Evolutionary conservation across 2,113 vertebrate genomes (phyloP).

Genomic region (Cephalopholis sonnerati): DNA sequence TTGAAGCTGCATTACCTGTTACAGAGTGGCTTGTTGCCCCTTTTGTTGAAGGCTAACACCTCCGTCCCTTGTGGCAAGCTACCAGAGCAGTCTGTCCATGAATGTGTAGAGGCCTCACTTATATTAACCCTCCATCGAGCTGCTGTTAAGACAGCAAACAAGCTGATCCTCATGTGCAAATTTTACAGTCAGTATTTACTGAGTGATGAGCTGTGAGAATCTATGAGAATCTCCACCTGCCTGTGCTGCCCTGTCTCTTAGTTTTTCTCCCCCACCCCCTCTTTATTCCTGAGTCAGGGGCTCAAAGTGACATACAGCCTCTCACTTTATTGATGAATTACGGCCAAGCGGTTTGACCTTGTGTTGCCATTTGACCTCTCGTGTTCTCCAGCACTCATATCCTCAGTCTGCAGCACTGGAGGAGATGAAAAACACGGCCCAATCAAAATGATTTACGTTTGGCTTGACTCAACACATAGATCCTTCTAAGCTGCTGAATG

Average conservation of each 20-base stretch:
- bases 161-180: not conserved
- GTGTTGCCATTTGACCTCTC: constrained; percentile 70
- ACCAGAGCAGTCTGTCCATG: not conserved
- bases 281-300: constrained; percentile 14
- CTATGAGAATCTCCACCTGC: not conserved
- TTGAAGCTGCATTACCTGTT: not conserved
- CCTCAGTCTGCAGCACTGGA: constrained; percentile 48
- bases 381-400: constrained; percentile 69
- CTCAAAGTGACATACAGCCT: constrained; percentile 49
- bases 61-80: not conserved
- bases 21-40: accelerated
- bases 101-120: not conserved
- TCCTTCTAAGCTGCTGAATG: constrained; percentile 64
- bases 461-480: constrained; percentile 57
- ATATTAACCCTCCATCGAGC: not conserved
- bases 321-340: constrained; percentile 74
- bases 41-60: not conserved
- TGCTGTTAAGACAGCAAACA: not conserved
- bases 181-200: constrained; percentile 13
- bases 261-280: constrained; percentile 2
- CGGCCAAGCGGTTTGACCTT: constrained; percentile 71
- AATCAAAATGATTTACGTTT: constrained; percentile 77
- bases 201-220: not conserved
- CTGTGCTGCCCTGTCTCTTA: not conserved
- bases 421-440: constrained; percentile 71